phyloP scores from a whole-genome alignment of 2,113 vertebrate species.

The Antennarius striatus region DNA sequence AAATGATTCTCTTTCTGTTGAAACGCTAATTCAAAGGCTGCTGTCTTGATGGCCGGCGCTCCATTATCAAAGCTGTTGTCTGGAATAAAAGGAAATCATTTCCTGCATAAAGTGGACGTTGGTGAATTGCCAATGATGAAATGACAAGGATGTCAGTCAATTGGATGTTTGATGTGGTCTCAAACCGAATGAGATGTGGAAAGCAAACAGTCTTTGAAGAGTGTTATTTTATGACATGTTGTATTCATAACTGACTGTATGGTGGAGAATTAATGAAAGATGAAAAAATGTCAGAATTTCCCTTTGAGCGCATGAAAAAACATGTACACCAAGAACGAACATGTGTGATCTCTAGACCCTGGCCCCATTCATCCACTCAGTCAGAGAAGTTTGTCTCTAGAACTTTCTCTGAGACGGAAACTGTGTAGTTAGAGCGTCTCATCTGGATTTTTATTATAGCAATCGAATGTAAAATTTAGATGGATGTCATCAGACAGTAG shows the following conservation, averaged over 20 bases:
- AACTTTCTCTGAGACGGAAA: neutral
- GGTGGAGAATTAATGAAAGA: slow-evolving; percentile 50
- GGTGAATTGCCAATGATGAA: slow-evolving; percentile 53
- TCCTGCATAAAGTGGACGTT: slow-evolving; percentile 46
- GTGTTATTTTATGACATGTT: slow-evolving; percentile 53
- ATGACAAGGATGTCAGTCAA: slow-evolving; percentile 65
- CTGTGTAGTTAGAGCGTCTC: neutral
- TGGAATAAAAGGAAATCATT: slow-evolving; percentile 43
- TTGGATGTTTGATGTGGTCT: slow-evolving; percentile 61
- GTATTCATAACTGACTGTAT: slow-evolving; percentile 45
- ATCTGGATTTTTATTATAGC: neutral
- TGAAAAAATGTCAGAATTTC: slow-evolving; percentile 30
- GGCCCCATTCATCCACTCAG: slow-evolving; percentile 11
- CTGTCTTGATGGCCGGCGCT: slow-evolving; percentile 18
- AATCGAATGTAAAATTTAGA: neutral
- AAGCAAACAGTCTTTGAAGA: slow-evolving; percentile 63
- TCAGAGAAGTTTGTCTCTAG: slow-evolving; percentile 1
- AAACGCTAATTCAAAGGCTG: slow-evolving; percentile 25
- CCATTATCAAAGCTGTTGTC: slow-evolving; percentile 53
- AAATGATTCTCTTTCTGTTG: slow-evolving; percentile 17
- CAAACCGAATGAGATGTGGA: slow-evolving; percentile 43
- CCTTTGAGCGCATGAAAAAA: slow-evolving; percentile 44
- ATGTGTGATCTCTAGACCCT: slow-evolving; percentile 26
- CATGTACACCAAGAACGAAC: slow-evolving; percentile 36
- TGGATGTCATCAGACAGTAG: neutral